Base-by-base conservation (phyloP, 2,888 invertebrate genomes). In the Pheosia gnoma region DNA sequence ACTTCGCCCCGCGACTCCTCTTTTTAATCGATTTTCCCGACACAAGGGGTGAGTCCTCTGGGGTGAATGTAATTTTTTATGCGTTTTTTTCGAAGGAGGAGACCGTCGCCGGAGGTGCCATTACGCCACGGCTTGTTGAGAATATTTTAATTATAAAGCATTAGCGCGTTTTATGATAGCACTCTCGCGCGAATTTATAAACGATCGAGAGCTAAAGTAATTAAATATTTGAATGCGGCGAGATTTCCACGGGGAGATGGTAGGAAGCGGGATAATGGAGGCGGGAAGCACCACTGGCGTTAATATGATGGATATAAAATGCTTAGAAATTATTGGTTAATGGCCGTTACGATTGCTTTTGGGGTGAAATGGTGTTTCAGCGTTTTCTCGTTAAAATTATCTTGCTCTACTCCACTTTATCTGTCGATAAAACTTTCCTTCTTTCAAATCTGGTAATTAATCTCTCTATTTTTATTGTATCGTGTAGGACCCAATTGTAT, bases 21-120 rank as follows among this genome's bases (percentile, higher is more conserved):
- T 93, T 93, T 93, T 93, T 93, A 93, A 93, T 93, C 93, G 93
- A 93, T 93, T 93, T 93, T 90, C 89, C 91, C 91, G 86, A 91
- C 93, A 93, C 93, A 93, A 93, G 93, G 93, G 93, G 93, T 93
- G 93, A 93, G 91, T 89, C 87, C 89, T 93, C 92, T 91, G 91
- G 93, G 93, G 93, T 93, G 93, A 94, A 94, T 94, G 94, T 94
- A 94, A 94, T 94, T 94, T 94, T 94, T 94, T 94, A 94, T 94
- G 94, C 93, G 93, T 93, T 91, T 91, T 93, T 93, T 89, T 84
- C 87, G 83, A 85, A 87, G 86, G 78, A 87, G 87, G 87, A 89
- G 89, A 90, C 89, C 86, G 91, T 89, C 91, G 91, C 91, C 89
- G 85, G 91, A 92, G 92, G 93, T 92, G 93, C 94, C 93, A 94